A percentile compares a stretch with the other conserved stretches of the same genome.
Conservation (phyloP, 2,888 invertebrate genomes). For the Andrena praecox region DNA sequence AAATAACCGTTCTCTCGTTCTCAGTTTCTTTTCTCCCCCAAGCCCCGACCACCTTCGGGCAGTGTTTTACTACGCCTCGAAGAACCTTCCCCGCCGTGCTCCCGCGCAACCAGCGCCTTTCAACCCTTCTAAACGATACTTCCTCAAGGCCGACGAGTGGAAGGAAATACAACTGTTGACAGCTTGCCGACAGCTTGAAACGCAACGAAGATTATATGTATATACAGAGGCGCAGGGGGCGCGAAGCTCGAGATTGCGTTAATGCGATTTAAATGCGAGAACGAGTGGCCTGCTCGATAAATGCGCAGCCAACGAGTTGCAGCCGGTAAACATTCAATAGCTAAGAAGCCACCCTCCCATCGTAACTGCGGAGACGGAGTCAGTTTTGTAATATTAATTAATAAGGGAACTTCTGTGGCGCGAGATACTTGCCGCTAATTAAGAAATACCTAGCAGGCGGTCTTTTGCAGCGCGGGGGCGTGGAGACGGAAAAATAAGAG, state of each 20-base stretch:
- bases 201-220: neutral
- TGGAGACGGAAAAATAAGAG: constrained; percentile 76
- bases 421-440: constrained; percentile 76
- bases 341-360: neutral
- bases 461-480: constrained; percentile 68
- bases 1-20: constrained; percentile 56
- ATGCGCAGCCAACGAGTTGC: constrained; percentile 3
- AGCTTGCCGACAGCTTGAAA: neutral
- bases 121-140: constrained; percentile 41
- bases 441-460: constrained; percentile 75
- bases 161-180: constrained; percentile 1
- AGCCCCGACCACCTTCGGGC: constrained; percentile 29
- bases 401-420: constrained; percentile 70
- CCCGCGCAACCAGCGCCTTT: constrained; percentile 24
- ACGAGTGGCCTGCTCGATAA: neutral
- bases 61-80: constrained; percentile 53
- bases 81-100: constrained; percentile 17
- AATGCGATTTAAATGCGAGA: neutral
- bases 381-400: constrained; percentile 73
- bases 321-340: constrained; percentile 8
- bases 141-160: neutral
- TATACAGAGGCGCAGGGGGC: neutral
- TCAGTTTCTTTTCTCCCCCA: constrained; percentile 45
- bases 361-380: neutral
- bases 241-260: constrained; percentile 1